Conservation (phyloP, 2,797 vertebrate genomes). For the Chanos chanos region DNA sequence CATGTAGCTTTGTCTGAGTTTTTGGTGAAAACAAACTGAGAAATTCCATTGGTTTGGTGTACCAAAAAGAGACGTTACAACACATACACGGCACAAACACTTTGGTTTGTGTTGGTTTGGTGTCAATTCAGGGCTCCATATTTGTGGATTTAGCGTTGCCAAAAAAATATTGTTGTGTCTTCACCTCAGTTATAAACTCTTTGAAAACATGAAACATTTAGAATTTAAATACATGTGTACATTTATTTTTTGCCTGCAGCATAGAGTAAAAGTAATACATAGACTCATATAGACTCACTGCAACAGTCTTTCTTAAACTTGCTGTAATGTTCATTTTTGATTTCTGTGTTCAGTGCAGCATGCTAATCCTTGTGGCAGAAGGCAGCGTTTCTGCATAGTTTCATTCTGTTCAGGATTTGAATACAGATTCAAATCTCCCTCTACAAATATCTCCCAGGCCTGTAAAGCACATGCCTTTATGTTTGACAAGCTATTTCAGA, state of each 20-base stretch:
- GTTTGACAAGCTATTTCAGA: slow-evolving; percentile 51
- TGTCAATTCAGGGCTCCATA: slow-evolving; percentile 38
- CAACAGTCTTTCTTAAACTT: too few species aligned
- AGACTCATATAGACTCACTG: too few species aligned
- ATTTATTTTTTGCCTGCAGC: too few species aligned
- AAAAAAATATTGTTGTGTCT: too few species aligned
- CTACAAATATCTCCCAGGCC: slow-evolving; percentile 44
- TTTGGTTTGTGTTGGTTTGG: too few species aligned
- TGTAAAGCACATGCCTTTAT: slow-evolving; percentile 29
- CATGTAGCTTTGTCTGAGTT: slow-evolving; percentile 12
- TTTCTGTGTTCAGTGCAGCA: too few species aligned
- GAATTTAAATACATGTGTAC: too few species aligned
- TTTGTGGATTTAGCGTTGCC: too few species aligned
- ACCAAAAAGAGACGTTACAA: background rate
- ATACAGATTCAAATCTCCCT: slow-evolving; percentile 43
- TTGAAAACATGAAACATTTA: too few species aligned
- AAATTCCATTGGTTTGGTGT: slow-evolving; percentile 30
- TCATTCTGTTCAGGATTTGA: slow-evolving; percentile 37
- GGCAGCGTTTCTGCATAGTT: slow-evolving; percentile 27
- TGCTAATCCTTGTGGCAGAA: slow-evolving; percentile 41
- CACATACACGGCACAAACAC: slow-evolving; percentile 9
- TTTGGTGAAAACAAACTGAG: slow-evolving; percentile 24
- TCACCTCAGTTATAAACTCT: too few species aligned
- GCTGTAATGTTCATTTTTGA: too few species aligned
- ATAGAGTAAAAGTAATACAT: too few species aligned